Conservation (phyloP, 2,888 invertebrate genomes). For the Acleris holmiana region DNA sequence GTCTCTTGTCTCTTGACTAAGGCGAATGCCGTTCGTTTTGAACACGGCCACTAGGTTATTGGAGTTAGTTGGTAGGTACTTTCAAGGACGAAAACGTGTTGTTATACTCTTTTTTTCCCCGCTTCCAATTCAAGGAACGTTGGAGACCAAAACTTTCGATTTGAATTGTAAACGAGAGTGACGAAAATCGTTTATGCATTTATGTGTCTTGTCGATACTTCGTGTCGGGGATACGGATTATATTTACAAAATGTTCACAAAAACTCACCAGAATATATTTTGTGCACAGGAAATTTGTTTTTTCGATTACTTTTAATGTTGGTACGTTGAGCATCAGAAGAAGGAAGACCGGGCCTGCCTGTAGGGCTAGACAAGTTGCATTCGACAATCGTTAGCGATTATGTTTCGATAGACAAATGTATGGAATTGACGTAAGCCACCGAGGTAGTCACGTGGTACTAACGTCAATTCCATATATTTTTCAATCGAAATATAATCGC, state of each 20-base stretch:
- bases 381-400: no score
- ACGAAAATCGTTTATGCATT: conserved; percentile 71
- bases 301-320: conserved; percentile 25
- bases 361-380: no score
- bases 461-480: no score
- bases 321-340: conserved; percentile 1
- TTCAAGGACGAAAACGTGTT: conserved; percentile 58
- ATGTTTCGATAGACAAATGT: no score
- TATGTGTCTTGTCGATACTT: conserved; percentile 47
- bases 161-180: conserved; percentile 71
- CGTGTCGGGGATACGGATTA: conserved; percentile 53
- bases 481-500: no score
- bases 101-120: conserved; percentile 50
- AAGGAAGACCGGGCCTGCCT: conserved; percentile 8
- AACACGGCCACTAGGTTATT: conserved; percentile 69
- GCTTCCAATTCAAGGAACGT: conserved; percentile 41
- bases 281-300: conserved; percentile 8
- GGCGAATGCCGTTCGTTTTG: conserved; percentile 12
- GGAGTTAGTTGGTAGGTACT: conserved; percentile 43
- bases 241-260: conserved; percentile 60
- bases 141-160: conserved; percentile 52
- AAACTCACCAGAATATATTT: conserved; percentile 24
- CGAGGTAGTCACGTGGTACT: no score
- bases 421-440: no score
- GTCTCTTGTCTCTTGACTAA: no score